These are phyloP conservation scores for Empidonax traillii DNA, from an alignment of 2,113 vertebrate species.

Conservation along the genomic window DNA sequence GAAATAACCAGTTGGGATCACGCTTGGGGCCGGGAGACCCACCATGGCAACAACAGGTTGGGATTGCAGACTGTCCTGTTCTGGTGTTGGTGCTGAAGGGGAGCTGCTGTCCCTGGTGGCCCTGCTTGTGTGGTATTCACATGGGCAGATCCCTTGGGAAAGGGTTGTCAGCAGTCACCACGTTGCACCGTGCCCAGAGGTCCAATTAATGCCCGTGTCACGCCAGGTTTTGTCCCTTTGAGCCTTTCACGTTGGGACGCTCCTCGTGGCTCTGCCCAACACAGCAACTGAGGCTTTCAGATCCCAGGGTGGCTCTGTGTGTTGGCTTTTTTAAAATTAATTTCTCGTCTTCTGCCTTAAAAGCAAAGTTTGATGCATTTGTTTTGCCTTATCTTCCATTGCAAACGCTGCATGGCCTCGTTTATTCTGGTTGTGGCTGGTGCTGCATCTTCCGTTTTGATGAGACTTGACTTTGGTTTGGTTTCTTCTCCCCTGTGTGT, in stretches of 20 bases:
- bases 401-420: constrained; percentile 49
- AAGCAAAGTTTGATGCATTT: constrained; percentile 4
- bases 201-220: neutral
- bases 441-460: constrained; percentile 19
- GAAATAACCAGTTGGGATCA: neutral
- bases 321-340: constrained; percentile 7
- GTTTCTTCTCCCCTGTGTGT: neutral
- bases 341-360: constrained; percentile 3
- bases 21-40: neutral
- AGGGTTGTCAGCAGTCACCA: neutral
- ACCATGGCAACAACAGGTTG: neutral
- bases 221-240: neutral
- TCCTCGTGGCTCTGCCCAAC: neutral
- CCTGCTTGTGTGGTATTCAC: neutral
- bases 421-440: constrained; percentile 25
- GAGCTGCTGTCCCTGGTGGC: neutral
- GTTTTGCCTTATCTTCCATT: constrained; percentile 1
- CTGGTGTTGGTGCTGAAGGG: neutral
- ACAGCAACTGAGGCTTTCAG: constrained; percentile 54
- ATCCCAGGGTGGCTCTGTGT: neutral
- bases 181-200: neutral
- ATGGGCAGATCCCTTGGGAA: neutral
- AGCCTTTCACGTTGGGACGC: neutral
- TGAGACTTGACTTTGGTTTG: neutral
- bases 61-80: neutral